Conservation (phyloP, 2,797 vertebrate species). For the Monodelphis domestica region DNA sequence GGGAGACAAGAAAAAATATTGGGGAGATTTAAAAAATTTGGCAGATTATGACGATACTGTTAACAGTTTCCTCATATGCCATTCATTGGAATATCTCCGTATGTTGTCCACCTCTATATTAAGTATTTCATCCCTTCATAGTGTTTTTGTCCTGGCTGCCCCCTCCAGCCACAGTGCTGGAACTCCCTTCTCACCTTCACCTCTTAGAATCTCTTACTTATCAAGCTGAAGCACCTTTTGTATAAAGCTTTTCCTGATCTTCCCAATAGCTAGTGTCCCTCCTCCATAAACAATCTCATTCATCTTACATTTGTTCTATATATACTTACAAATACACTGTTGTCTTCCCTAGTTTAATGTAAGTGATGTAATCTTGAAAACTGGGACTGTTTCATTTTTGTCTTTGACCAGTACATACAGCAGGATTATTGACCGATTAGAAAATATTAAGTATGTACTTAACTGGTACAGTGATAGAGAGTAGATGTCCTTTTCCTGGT, state of each 20-base stretch:
- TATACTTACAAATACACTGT: not conserved
- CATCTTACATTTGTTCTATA: not conserved
- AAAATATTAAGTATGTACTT: not conserved
- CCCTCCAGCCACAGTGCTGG: not conserved
- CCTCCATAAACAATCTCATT: not conserved
- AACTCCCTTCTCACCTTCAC: not conserved
- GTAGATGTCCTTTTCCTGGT: not conserved
- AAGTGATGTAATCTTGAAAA: not conserved
- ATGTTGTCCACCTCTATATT: not conserved
- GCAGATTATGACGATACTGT: not conserved
- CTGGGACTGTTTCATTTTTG: not conserved
- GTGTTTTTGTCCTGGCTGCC: not conserved
- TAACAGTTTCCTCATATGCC: not conserved
- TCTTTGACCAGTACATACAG: not conserved
- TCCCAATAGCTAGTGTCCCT: not conserved
- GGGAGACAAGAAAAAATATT: not conserved
- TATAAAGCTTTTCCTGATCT: not conserved
- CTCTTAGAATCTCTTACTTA: not conserved
- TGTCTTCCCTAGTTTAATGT: not conserved
- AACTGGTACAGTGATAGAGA: not conserved
- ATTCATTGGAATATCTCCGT: not conserved
- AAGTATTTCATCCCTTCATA: not conserved
- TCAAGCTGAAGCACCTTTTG: not conserved
- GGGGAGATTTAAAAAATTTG: too few species aligned
- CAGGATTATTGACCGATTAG: not conserved